A percentile compares a stretch with the other conserved stretches of the same genome.
Conservation (phyloP, 2,888 invertebrate species). For the Nymphalis c-album region DNA sequence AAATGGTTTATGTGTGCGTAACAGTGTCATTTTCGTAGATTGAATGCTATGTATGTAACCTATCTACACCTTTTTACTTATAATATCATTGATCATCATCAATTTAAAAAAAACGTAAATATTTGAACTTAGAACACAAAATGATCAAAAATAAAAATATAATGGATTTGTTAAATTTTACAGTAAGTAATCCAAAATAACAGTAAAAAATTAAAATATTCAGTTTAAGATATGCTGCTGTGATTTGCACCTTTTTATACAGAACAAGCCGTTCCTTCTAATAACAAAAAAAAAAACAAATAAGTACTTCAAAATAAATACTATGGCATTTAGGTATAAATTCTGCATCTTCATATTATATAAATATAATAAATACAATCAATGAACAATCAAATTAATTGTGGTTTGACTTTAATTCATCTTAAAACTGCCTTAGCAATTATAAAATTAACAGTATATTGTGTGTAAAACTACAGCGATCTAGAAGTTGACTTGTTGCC, state of each 20-base stretch:
- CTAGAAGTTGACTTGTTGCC: slow-evolving; percentile 90
- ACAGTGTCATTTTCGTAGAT: no score
- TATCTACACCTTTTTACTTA: no score
- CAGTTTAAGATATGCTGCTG: not conserved
- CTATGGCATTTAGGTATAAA: not conserved
- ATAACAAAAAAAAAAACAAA: not conserved
- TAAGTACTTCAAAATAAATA: no score
- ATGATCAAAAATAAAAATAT: not conserved
- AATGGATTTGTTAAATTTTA: not conserved
- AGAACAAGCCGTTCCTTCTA: no score
- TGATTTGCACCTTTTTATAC: no score
- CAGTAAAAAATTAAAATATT: not conserved
- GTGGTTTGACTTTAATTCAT: not conserved
- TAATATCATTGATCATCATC: no score
- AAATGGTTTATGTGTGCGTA: no score
- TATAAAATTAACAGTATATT: not conserved
- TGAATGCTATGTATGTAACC: no score
- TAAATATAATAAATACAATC: not conserved
- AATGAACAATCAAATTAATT: not conserved
- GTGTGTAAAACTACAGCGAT: slow-evolving; percentile 24
- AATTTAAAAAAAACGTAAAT: not conserved
- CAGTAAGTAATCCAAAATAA: not conserved
- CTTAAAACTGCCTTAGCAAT: not conserved
- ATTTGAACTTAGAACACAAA: not conserved
- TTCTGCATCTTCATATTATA: not conserved